phyloP scores from a whole-genome alignment of 2,888 invertebrate species.

The Acrobasis suavella region DNA sequence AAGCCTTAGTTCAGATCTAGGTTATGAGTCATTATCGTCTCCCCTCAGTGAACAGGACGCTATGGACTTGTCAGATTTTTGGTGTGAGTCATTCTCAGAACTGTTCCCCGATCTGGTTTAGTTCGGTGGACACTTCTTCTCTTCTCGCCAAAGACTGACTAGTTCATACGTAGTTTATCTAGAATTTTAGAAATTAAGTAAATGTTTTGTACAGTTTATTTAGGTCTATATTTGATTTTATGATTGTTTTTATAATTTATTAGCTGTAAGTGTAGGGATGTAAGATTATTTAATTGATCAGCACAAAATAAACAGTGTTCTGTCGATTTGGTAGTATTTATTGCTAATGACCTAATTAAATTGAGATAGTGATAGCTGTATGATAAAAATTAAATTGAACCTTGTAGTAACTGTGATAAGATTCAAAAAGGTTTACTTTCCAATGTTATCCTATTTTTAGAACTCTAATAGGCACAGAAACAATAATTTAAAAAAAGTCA shows the following conservation, averaged over 20 bases:
- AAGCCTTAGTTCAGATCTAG: slow-evolving; percentile 69
- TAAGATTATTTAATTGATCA: slow-evolving; percentile 20
- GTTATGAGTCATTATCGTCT: slow-evolving; percentile 76
- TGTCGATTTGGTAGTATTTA: slow-evolving; percentile 29
- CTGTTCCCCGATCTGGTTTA: slow-evolving; percentile 89
- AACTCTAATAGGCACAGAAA: no score
- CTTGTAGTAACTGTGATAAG: no score
- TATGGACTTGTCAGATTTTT: slow-evolving; percentile 84
- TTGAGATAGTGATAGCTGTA: no score
- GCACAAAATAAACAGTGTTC: slow-evolving; percentile 36
- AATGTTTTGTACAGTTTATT: slow-evolving; percentile 29
- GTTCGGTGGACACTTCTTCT: slow-evolving; percentile 42
- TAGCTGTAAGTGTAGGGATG: slow-evolving; percentile 29
- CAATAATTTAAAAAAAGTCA: no score
- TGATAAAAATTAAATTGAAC: no score
- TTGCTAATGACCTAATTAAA: not conserved
- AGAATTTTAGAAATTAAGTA: slow-evolving; percentile 32
- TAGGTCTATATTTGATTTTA: slow-evolving; percentile 27
- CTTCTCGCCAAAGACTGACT: slow-evolving; percentile 77
- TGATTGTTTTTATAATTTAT: slow-evolving; percentile 38
- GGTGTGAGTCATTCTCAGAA: slow-evolving; percentile 89
- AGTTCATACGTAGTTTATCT: slow-evolving; percentile 49
- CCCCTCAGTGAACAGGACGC: slow-evolving; percentile 74
- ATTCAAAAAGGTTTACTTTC: no score
- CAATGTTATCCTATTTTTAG: no score